These are phyloP conservation scores for Orthosia gracilis DNA, from an alignment of 2,888 invertebrate species.

Conservation along the genomic window DNA sequence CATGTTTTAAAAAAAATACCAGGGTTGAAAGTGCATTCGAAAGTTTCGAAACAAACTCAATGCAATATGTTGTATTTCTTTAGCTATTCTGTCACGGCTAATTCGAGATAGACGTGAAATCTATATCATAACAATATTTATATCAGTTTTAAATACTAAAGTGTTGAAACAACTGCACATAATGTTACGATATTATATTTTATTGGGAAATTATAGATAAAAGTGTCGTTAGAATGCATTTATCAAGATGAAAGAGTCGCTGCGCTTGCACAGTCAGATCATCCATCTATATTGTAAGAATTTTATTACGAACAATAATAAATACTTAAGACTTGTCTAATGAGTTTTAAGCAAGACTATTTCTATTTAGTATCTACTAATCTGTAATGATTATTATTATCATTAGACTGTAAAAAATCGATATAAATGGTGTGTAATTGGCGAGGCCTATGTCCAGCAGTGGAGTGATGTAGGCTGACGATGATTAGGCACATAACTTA, in stretches of 20 bases:
- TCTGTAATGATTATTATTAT: too few relatives aligned
- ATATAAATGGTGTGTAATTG: too few relatives aligned
- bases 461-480: too few relatives aligned
- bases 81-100: conserved; percentile 6
- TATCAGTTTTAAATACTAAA: conserved; percentile 17
- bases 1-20: neutral
- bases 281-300: neutral
- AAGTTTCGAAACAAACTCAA: conserved; percentile 6
- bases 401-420: too few relatives aligned
- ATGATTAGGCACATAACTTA: too few relatives aligned
- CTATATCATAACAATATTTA: neutral
- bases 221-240: conserved; percentile 12
- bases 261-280: conserved; percentile 17
- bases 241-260: conserved; percentile 15
- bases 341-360: neutral
- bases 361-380: too few relatives aligned
- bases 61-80: neutral
- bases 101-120: conserved; percentile 10
- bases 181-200: conserved; percentile 15
- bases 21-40: neutral
- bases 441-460: too few relatives aligned
- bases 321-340: neutral
- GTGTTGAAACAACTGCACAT: conserved; percentile 24
- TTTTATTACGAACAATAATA: neutral
- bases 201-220: conserved; percentile 5